phyloP scores from a whole-genome alignment of 2,888 invertebrate genomes.

The Andrena chrysosceles region DNA sequence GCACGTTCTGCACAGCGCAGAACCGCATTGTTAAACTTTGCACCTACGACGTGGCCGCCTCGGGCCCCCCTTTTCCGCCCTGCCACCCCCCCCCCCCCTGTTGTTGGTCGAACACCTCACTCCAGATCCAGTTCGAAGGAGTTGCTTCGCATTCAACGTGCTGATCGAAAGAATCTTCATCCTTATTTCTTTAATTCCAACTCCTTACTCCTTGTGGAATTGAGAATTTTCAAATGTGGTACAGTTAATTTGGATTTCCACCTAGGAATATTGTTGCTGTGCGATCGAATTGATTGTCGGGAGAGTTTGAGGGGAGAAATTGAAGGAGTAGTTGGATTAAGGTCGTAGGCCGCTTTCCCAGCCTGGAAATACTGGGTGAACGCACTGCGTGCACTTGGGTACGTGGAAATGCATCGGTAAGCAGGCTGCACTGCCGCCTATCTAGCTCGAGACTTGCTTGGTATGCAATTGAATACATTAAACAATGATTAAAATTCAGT shows the following conservation, averaged over 20 bases:
- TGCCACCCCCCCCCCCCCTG: slow-evolving; percentile 25
- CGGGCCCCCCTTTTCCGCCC: slow-evolving; percentile 39
- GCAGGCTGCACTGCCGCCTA: slow-evolving; percentile 16
- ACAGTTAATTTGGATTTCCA: no score
- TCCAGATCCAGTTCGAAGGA: background rate
- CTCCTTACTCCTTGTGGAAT: no score
- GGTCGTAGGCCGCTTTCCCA: slow-evolving; percentile 20
- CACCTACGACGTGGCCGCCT: slow-evolving; percentile 64
- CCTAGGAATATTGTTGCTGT: background rate
- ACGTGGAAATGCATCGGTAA: slow-evolving; percentile 50
- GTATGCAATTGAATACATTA: slow-evolving; percentile 20
- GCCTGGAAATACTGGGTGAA: slow-evolving; percentile 34
- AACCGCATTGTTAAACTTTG: slow-evolving; percentile 71
- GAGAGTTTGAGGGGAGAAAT: background rate
- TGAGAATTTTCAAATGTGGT: no score
- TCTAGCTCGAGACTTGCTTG: slow-evolving; percentile 24
- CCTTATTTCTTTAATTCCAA: background rate
- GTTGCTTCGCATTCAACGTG: background rate
- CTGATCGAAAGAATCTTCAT: background rate
- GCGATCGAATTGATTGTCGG: background rate
- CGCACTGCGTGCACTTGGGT: slow-evolving; percentile 35
- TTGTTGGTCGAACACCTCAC: background rate
- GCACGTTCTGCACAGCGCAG: slow-evolving; percentile 53
- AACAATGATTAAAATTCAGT: slow-evolving; percentile 22
- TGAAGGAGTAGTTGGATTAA: background rate